phyloP scores from a whole-genome alignment of 2,113 vertebrate species.

The Scophthalmus maximus region DNA sequence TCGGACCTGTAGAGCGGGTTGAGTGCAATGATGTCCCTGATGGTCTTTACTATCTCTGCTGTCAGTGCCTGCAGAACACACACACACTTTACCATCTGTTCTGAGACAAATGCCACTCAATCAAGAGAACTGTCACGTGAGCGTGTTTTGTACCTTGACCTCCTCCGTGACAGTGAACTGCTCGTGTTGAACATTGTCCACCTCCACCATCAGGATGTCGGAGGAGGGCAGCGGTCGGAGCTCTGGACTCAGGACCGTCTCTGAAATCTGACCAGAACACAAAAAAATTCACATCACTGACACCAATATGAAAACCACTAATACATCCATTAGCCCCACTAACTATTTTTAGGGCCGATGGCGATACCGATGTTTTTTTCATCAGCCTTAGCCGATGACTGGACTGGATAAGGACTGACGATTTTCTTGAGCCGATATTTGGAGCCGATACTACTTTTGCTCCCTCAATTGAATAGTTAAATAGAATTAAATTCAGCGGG shows the following conservation, averaged over 20 bases:
- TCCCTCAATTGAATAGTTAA: too few species aligned
- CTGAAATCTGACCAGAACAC: constrained; percentile 60
- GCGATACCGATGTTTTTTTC: too few species aligned
- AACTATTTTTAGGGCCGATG: background rate
- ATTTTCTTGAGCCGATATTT: too few species aligned
- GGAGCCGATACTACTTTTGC: too few species aligned
- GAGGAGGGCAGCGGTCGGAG: constrained; percentile 66
- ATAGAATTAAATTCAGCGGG: too few species aligned
- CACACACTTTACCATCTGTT: background rate
- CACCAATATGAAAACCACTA: background rate
- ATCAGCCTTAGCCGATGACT: too few species aligned
- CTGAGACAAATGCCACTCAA: background rate
- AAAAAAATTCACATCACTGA: background rate
- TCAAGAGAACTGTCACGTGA: background rate
- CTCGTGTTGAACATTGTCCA: constrained; percentile 94
- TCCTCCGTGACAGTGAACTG: constrained; percentile 97
- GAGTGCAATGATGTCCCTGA: constrained; percentile 97
- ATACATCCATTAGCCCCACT: background rate
- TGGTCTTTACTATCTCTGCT: constrained; percentile 98
- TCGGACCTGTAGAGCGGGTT: constrained; percentile 94
- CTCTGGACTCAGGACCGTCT: constrained; percentile 78
- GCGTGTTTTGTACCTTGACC: constrained; percentile 88
- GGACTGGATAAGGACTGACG: too few species aligned
- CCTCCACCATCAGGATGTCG: constrained; percentile 95
- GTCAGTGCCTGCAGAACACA: constrained; percentile 88